Evolutionary conservation across 2,888 invertebrate species (phyloP), one percentile per base, ranked within the genome.

Genomic region (Lacanobia wlatinum): DNA sequence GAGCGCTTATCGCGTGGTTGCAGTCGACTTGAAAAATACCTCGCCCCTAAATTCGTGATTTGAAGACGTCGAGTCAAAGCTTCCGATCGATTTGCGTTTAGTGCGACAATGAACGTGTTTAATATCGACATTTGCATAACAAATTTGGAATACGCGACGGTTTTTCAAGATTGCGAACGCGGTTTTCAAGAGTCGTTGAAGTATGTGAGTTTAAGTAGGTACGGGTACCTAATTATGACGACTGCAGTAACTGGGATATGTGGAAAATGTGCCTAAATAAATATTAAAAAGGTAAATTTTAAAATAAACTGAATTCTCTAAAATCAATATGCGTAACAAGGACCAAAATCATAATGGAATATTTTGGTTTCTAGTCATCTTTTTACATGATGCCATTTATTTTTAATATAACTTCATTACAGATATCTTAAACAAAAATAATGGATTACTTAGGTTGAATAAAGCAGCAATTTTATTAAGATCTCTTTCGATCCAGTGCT

Each of bases 1-100:
- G 75, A 88, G 87, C 90, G 91, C 95, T 96, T 96, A 96, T 96
- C 96, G 92, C 91, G 85, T 86, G 86, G 92, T 90, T 95, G 95
- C 96, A 96, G 96, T 95, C 93, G 94, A 90, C 92, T 93, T 94
- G 95, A 95, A 95, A 95, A 95, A 95, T 95, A 93, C 90, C 89
- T 91, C 89, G 87, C 90, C 91, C 91, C 89, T 88, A 82, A 82
- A 86, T 82, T 86, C 74, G 77, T 84, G 92, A 93, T 92, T 93
- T 90, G 90, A 89, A 91, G 90, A 88, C 89, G 91, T 88, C 88
- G 92, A 88, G 87, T 90, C 92, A 90, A 90, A 90, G 89, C 87
- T 95, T 95, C 93, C 95, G 90, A 95, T 94, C 94, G 94, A 95
- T 96, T 95, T 94, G 88, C 91, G 91, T 91, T 95, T 94, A 94